Base-by-base conservation (phyloP, 2,113 vertebrate species). In the Polypterus bichir region DNA sequence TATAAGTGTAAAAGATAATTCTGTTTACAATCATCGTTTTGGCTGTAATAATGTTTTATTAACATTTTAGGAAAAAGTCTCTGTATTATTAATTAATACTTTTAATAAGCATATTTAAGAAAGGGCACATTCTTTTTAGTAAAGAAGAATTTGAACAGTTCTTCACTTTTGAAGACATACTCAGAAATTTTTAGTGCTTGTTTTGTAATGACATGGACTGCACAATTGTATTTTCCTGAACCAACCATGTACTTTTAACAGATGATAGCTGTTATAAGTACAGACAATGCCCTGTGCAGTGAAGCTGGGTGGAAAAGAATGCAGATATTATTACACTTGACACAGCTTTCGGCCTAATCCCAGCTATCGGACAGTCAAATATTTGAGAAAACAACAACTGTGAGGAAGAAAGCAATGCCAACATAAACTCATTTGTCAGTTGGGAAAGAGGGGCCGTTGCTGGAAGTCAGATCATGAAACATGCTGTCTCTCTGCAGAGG, bases 381-480 rank as follows among this genome's bases (percentile, higher is more conserved):
- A 59, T 60, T 54, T 64, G 58, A 64, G 58, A 60, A 64, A 60
- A 54, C 59, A 64, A 59, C 51, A 64, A 64, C 49, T 10, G 46
- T 5, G 46, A 54, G 46, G 48, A 54, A 54, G 57, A 5, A 6
- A 5, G 58, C 6, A 6, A 8, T 59, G 61, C 52, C 51, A n/a
- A 48, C 1, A 2, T 7, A 47, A 0, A 0, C 44, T 59, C 60
- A 6, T 45, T 5, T 11, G 8, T 44, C 62, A 7, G 58, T 5
- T 9, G 44, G 56, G 48, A 62, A 44, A 60, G 51, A 3, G 72
- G 1, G 0, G 0, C 2, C 55, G 7, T 49, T 48, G n/a, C 4
- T 57, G 61, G 60, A 63, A 48, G 48, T 47, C 2, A 27, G 46
- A 5, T 55, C 11, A 49, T 11, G 63, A 54, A 52, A 58, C 56